phyloP scores from a whole-genome alignment of 23 tunicate species.

The Phallusia fumigata region DNA sequence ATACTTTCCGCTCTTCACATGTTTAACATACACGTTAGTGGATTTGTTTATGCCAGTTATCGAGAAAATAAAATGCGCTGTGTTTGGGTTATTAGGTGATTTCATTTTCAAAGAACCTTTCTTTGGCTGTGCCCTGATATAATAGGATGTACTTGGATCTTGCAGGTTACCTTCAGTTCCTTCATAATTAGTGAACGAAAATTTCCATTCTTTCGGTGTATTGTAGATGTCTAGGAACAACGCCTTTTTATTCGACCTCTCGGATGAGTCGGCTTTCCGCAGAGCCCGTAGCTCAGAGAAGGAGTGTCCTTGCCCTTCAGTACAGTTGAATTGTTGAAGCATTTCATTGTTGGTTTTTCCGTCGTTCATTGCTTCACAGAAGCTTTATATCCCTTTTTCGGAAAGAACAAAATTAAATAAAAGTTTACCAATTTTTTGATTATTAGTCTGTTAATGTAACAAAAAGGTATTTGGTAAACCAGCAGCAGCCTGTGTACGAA shows the following conservation, averaged over 20 bases:
- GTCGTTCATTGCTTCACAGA: no score
- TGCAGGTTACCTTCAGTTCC: background rate
- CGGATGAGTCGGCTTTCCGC: background rate
- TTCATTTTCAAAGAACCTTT: background rate
- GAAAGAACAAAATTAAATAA: no score
- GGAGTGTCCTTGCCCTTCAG: no score
- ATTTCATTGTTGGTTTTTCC: no score
- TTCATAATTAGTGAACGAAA: background rate
- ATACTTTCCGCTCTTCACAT: background rate
- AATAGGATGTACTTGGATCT: background rate
- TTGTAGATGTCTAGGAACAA: background rate
- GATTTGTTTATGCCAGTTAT: background rate
- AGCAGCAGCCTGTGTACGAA: no score
- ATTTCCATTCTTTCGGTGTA: background rate
- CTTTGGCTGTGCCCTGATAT: background rate
- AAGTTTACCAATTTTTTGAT: no score
- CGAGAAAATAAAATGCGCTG: background rate
- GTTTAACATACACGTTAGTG: background rate
- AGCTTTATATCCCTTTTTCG: no score
- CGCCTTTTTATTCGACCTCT: background rate
- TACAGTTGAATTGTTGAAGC: no score
- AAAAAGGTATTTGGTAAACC: no score
- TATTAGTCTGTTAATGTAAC: no score
- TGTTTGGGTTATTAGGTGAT: background rate
- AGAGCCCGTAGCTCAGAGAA: background rate